These are phyloP conservation scores for Microcebus murinus DNA, from an alignment of 2,113 vertebrate genomes.

Conservation along the genomic window DNA sequence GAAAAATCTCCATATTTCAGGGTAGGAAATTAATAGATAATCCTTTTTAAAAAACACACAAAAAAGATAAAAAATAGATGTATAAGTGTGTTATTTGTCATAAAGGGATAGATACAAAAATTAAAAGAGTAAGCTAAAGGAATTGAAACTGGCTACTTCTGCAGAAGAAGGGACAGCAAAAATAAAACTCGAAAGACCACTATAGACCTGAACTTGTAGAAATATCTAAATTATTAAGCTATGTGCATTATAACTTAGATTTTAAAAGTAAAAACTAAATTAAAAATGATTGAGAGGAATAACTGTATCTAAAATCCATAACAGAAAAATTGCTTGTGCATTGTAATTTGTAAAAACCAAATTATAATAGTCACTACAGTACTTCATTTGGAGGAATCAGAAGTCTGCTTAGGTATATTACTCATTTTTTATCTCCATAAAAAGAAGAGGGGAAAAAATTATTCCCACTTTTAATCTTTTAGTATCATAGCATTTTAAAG, in stretches of 20 bases:
- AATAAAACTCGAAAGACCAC: not conserved
- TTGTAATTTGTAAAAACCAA: not conserved
- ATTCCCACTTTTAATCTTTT: not conserved
- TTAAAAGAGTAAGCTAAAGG: not conserved
- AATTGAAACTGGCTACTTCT: not conserved
- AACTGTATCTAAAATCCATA: not conserved
- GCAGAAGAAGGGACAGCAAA: not conserved
- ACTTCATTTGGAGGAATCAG: not conserved
- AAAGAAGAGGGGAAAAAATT: not conserved
- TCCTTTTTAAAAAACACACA: not conserved
- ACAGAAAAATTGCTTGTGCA: not conserved
- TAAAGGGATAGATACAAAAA: not conserved
- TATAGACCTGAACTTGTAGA: not conserved
- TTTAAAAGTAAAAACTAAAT: slow-evolving; percentile 23
- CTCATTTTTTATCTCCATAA: not conserved
- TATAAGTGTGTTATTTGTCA: not conserved
- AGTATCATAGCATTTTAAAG: not conserved
- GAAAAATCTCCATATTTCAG: not conserved
- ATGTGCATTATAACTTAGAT: not conserved
- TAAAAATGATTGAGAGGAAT: not conserved
- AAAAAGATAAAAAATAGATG: not conserved
- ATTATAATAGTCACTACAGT: not conserved
- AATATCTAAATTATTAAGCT: not conserved
- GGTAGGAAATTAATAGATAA: not conserved
- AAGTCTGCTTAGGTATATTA: not conserved